Evolutionary conservation across 1,140 invertebrate genomes (phyloP), one percentile per base, ranked within the genome.

Genomic region (Drosophila orosa): DNA sequence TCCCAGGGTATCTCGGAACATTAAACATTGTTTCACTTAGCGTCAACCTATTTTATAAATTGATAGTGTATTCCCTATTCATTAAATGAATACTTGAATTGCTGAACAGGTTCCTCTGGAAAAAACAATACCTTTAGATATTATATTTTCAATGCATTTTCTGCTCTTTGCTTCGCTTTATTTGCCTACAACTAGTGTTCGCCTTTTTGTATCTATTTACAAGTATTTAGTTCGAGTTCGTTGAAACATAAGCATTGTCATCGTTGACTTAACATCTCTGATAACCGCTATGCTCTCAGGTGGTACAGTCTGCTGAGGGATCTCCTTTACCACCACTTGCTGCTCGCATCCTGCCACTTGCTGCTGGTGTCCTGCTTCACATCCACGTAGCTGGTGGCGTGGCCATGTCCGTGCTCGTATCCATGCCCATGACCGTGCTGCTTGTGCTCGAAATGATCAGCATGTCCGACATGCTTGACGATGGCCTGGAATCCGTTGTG

Each of bases 401-500:
- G 79, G 3, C 80, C 82, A 67, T 81, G 71, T 15, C 66, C 78
- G 27, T 85, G 66, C 27, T 50, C 66, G 9, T 66, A 44, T 9
- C 63, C 76, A 29, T 76, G 47, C 13, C 56, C 71, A 25, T 80
- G 71, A 40, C 58, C 57, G 5, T 78, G 40, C 24, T 69, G 40
- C 45, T 80, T 62, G 58, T 75, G 72, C 61, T 85, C 67, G 12
- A 50, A 65, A 72, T 93, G 92, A 27, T 92, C 42, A 62, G 92
- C 92, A 22, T 93, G 93, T 35, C 93, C 93, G 19, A 93, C 92
- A 63, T 93, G 47, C 25, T 48, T 48, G 25, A 48, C 47, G n/a
- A n/a, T 48, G 13, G 93, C 93, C 82, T 94, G 93, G 90, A 94
- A 94, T 40, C 93, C 93, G 66, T 92, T 93, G 74, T 93, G 85